These are phyloP conservation scores for Plecturocebus donacophilus DNA, from an alignment of 2,113 vertebrate species.

Conservation along the genomic window DNA sequence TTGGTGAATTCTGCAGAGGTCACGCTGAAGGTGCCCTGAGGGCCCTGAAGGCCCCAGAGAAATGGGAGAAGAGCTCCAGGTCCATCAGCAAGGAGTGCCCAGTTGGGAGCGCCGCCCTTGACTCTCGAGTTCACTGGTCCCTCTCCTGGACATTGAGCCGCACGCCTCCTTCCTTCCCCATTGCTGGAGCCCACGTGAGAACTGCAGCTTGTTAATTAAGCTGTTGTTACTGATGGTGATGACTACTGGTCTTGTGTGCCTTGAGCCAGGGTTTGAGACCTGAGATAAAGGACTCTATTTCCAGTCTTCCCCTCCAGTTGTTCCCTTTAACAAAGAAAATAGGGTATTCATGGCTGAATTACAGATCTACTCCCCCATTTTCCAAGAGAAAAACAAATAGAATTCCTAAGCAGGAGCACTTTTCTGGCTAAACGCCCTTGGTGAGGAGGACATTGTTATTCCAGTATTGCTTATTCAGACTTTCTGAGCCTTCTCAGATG, in stretches of 20 bases:
- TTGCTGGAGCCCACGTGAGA: not conserved
- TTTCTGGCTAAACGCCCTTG: constrained; percentile 18
- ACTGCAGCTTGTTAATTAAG: not conserved
- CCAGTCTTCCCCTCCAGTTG: not conserved
- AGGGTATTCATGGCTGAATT: constrained; percentile 14
- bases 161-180: rapidly evolving
- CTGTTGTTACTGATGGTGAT: not conserved
- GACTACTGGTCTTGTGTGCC: not conserved
- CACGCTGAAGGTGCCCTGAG: not conserved
- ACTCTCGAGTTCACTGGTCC: rapidly evolving
- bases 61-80: not conserved
- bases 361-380: constrained; percentile 23
- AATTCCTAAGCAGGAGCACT: constrained; percentile 31
- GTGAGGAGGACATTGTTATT: not conserved
- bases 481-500: not conserved
- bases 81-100: not conserved
- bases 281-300: constrained; percentile 17
- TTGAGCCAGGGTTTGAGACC: not conserved
- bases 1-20: not conserved
- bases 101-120: not conserved
- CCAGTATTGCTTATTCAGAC: constrained; percentile 37
- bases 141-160: not conserved
- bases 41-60: not conserved
- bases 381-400: constrained; percentile 55
- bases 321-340: constrained; percentile 33